Base-by-base conservation (phyloP, 2,888 invertebrate species). In the Nebria brevicollis region DNA sequence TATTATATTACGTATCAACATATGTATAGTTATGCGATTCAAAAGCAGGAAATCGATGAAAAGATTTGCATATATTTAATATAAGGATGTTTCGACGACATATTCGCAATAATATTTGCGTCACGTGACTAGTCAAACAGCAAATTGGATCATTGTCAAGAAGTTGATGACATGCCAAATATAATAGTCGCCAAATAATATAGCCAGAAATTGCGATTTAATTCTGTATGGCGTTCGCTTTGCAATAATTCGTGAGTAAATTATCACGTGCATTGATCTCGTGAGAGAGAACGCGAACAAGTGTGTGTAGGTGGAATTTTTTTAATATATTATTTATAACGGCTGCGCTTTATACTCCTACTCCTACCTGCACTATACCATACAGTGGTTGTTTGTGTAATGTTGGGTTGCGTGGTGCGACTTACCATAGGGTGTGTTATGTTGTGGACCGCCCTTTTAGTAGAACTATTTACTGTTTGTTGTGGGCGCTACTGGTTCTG, bases 141-240 rank as follows among this genome's bases (percentile, higher is more conserved):
- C 73, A 78, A 78, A 78, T 78, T 78, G 78, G 73, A 78, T 78
- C 73, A 74, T 78, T 78, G 78, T 74, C 74, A 78, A 78, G 74
- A 78, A 78, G 74, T 78, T 74, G 73, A 77, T 20, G 66, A 73
- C 66, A 73, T 73, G 73, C 78, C 73, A 11, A 73, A 74, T 78
- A 26, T 74, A 78, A 54, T 54, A 54, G 54, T 54, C 54, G 54
- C 54, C 54, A 54, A 54, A 54, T 54, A 54, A 54, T 54, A 54
- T 54, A 54, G 2, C 11, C 54, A 54, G 54, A 13, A 54, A 54
- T 54, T 13, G 54, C 54, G 54, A 54, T 54, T 54, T 54, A 54
- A 54, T 54, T 54, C 13, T 54, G 7, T 8, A 54, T 54, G 13
- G 54, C 54, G 0, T 54, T 8, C 43, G 77, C 64, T 72, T 72